phyloP scores from a whole-genome alignment of 2,888 invertebrate genomes.

The Onthophagus sagittarius region DNA sequence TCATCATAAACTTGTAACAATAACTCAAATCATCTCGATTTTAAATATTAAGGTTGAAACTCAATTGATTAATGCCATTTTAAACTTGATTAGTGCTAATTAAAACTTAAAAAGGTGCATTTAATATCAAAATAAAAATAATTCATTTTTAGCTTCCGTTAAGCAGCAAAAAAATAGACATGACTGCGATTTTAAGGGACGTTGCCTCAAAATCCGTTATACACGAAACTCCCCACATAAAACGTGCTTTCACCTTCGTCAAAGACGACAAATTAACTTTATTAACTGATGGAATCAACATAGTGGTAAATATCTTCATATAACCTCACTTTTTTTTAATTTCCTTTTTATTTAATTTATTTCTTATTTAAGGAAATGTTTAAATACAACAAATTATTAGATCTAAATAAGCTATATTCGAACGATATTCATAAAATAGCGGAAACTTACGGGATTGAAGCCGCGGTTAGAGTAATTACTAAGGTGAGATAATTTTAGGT shows the following conservation, averaged over 20 bases:
- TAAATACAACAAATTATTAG: conserved; percentile 71
- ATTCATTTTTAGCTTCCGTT: conserved; percentile 53
- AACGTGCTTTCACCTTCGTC: conserved; percentile 76
- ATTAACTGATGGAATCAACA: conserved; percentile 94
- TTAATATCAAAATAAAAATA: background rate
- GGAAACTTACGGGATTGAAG: conserved; percentile 92
- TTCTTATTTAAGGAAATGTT: no score
- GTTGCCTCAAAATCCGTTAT: conserved; percentile 70
- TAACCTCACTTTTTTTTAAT: no score
- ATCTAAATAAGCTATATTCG: conserved; percentile 79
- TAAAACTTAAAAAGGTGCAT: no score
- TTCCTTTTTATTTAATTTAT: no score
- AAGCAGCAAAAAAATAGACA: conserved; percentile 64
- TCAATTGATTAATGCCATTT: no score
- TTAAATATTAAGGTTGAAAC: no score
- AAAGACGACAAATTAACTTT: conserved; percentile 63
- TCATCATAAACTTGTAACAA: no score
- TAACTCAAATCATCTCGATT: no score
- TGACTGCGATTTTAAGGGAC: conserved; percentile 69
- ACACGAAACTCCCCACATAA: conserved; percentile 76
- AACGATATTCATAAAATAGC: conserved; percentile 94
- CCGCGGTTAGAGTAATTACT: conserved; percentile 84
- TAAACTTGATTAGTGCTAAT: no score
- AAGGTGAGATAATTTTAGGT: conserved; percentile 51
- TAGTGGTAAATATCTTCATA: no score